Conservation (phyloP, 2,797 vertebrate species). For the Tenualosa ilisha region DNA sequence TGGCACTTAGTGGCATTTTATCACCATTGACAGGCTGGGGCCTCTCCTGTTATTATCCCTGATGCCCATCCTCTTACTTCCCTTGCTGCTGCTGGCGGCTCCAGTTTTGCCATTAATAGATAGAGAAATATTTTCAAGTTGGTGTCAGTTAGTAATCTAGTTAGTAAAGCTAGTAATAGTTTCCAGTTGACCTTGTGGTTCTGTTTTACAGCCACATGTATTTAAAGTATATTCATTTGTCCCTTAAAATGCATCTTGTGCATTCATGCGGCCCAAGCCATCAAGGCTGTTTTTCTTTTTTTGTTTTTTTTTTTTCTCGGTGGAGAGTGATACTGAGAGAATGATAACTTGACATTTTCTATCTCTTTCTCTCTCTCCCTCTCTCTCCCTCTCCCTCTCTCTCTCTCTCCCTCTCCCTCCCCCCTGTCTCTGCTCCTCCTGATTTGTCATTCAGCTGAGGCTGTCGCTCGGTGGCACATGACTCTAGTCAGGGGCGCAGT, state of each 20-base stretch:
- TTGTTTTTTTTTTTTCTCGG: neutral
- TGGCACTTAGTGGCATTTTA: conserved; percentile 74
- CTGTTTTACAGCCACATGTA: neutral
- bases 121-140: neutral
- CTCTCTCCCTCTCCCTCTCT: neutral
- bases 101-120: neutral
- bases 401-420: neutral
- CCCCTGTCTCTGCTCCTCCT: conserved; percentile 23
- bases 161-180: too few relatives aligned
- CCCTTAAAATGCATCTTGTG: neutral
- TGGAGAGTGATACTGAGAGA: conserved; percentile 26
- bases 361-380: conserved; percentile 36
- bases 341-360: conserved; percentile 33
- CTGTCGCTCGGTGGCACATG: conserved; percentile 59
- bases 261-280: neutral
- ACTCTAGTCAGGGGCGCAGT: conserved; percentile 63
- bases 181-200: conserved; percentile 1
- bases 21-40: conserved; percentile 79
- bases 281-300: neutral
- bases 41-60: conserved; percentile 73
- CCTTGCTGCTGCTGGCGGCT: neutral
- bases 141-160: neutral
- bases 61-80: conserved; percentile 64
- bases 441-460: conserved; percentile 69
- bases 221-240: neutral